Evolutionary conservation across 2,888 invertebrate genomes (phyloP).

Genomic region (Flexamia atlantica): DNA sequence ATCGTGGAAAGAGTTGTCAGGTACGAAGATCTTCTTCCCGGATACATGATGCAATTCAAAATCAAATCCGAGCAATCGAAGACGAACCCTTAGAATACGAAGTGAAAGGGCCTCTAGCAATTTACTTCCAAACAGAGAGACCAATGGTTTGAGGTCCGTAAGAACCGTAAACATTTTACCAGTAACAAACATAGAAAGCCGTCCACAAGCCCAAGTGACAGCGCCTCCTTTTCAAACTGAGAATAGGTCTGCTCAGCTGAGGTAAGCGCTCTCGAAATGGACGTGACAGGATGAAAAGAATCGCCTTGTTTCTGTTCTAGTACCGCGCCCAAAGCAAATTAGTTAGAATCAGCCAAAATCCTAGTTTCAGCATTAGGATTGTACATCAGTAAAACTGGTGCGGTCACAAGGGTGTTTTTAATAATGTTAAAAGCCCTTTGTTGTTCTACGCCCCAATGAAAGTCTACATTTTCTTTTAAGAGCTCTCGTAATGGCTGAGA

Average conservation of each 20-base stretch:
- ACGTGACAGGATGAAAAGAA: constrained; percentile 44
- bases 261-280: constrained; percentile 59
- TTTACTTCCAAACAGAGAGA: constrained; percentile 72
- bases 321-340: constrained; percentile 69
- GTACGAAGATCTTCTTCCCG: constrained; percentile 71
- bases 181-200: constrained; percentile 72
- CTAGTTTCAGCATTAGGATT: constrained; percentile 67
- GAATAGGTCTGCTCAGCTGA: constrained; percentile 60
- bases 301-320: constrained; percentile 68
- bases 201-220: constrained; percentile 72
- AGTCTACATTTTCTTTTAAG: constrained; percentile 6
- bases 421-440: constrained; percentile 11
- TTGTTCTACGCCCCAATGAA: constrained; percentile 19
- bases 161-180: constrained; percentile 71
- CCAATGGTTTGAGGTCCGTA: constrained; percentile 73
- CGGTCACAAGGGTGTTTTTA: neutral
- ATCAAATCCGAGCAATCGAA: constrained; percentile 71
- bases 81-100: constrained; percentile 71
- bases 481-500: constrained; percentile 17
- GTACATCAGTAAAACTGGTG: constrained; percentile 14
- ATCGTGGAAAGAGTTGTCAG: neutral
- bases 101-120: constrained; percentile 72
- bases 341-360: constrained; percentile 70
- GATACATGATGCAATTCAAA: constrained; percentile 70
- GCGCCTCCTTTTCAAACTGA: constrained; percentile 51